Base-by-base conservation (phyloP, 2,888 invertebrate genomes). In the Drosophila leonis region DNA sequence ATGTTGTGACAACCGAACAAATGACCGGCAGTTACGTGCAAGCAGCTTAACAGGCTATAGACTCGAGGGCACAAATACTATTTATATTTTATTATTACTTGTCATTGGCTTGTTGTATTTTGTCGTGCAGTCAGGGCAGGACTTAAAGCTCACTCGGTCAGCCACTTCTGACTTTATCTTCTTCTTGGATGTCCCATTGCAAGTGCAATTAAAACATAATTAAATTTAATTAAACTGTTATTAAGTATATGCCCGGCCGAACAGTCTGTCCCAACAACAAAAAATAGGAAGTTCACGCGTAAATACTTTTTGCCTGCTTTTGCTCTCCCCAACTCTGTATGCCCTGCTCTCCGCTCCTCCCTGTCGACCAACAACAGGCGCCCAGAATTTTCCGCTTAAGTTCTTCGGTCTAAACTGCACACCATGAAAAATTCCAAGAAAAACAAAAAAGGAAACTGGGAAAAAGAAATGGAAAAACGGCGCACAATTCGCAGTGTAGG, bases 151-250 rank as follows among this genome's bases (percentile, higher is more conserved):
- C 39, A 12, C 24, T 7, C 13, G 35, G 5, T 12, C 7, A 20
- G 4, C 2, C 0, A 10, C 13, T 27, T 18, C 41, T 33, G 8
- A 6, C 31, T 20, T 42, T 39, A 20, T 41, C 37, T 39, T 10
- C 39, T 18, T n/a, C 24, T 46, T 27, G 10, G 48, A 33, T 49
- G 65, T 12, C 29, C 24, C 39, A 20, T 41, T 27, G 56, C 65
- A 41, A 60, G 41, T 51, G 56, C 80, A 80, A 83, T 85, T 88
- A 78, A 80, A 80, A 75, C 57, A 76, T 78, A 86, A 88, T 86
- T 86, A 72, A 74, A 76, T 88, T 83, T 73, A 80, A 83, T 83
- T 75, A 78, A 80, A 83, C 69, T 74, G 70, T 52, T 70, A 78
- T 86, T 75, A 86, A 78, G 87, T 74, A 76, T 72, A 67, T 78